Evolutionary conservation across 2,888 invertebrate species (phyloP), one percentile per base, ranked within the genome.

Genomic region (Drosophila ustulata): DNA sequence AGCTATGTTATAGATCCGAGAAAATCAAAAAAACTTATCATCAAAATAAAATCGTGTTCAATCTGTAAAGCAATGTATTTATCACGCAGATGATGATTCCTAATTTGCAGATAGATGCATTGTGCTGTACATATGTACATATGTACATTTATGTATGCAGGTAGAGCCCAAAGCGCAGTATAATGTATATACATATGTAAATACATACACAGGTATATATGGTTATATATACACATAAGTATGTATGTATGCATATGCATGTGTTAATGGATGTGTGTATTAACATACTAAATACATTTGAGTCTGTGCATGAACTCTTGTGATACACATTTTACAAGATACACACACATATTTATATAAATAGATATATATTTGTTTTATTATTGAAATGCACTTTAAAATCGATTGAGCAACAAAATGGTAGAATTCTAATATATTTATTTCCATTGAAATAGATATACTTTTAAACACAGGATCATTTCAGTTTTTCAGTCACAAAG

Each of bases 291-390:
- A 39, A 34, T 59, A 32, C 55, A 37, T 43, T 9, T 18, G 25
- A 45, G 13, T 30, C 23, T 49, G 25, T 52, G 64, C 47, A 73
- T 43, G 18, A 62, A 45, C 51, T 62, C 53, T 67, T 57, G 58
- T 53, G 69, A 75, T 75, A 78, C 79, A 75, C 75, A 75, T 58
- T 78, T 78, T 69, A 41, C 41, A 13, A 75, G 64, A 64, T 63
- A 78, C 64, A 57, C 49, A 61, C 30, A 46, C 41, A 41, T 18
- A 25, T 56, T 26, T 25, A 52, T 26, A 28, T 63, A 43, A n/a
- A 26, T 47, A 43, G 32, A 30, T 28, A 51, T 50, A 18, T 23
- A 53, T 13, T 46, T 30, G 23, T 13, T 23, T 25, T 26, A 34
- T 46, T 0, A 3, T 18, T 34, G 32, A 45, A 45, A 2, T 1